Conservation (phyloP, 2,113 vertebrate species). For the Protomyctophum bolini region DNA sequence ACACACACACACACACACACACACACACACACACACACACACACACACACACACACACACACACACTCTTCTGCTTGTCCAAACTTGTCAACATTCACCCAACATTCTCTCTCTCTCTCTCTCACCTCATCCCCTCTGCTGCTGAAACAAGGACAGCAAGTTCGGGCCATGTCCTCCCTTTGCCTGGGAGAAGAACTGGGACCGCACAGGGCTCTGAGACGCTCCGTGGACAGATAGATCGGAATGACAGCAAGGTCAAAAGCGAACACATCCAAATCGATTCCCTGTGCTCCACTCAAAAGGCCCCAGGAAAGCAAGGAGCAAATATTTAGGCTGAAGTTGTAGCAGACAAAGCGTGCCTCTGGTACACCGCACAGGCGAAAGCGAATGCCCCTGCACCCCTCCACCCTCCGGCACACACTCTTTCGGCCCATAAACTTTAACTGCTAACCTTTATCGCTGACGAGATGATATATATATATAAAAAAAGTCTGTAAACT, state of each 20-base stretch:
- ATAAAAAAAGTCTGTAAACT: slow-evolving; percentile 70
- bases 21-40: slow-evolving; percentile 26
- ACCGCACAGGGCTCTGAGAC: not conserved
- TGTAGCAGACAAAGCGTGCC: slow-evolving; percentile 30
- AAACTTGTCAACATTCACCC: slow-evolving; percentile 52
- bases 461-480: slow-evolving; percentile 51
- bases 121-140: slow-evolving; percentile 18
- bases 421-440: slow-evolving; percentile 67
- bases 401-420: slow-evolving; percentile 17
- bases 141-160: slow-evolving; percentile 16
- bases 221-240: slow-evolving; percentile 9
- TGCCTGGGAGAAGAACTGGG: not conserved
- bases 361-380: slow-evolving; percentile 33
- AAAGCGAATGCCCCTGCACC: not conserved
- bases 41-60: slow-evolving; percentile 50
- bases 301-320: slow-evolving; percentile 8
- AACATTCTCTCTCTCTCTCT: slow-evolving; percentile 16
- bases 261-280: not conserved
- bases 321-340: not conserved
- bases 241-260: slow-evolving; percentile 16
- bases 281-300: slow-evolving; percentile 4
- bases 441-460: slow-evolving; percentile 62
- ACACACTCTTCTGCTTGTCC: slow-evolving; percentile 72
- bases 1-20: slow-evolving; percentile 26
- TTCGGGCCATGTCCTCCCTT: slow-evolving; percentile 16